Percentiles rank a stretch among this genome's conserved stretches.
These are phyloP conservation scores for Amphiduros pacificus DNA, from an alignment of 2,888 invertebrate genomes.

Conservation along the genomic window DNA sequence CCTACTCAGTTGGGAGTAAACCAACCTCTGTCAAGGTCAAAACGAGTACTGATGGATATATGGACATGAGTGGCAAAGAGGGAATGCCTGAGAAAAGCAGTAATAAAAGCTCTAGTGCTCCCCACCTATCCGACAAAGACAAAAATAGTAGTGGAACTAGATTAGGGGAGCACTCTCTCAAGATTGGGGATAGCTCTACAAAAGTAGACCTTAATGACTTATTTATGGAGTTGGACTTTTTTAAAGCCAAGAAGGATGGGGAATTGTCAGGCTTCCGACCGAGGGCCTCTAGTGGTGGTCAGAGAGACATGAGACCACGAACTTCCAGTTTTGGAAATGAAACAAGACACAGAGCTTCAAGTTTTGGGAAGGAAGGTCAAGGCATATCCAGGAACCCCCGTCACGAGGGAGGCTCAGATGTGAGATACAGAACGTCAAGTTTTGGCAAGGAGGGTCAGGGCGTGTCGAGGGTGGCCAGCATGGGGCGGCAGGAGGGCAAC, in stretches of 20 bases:
- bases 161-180: background rate
- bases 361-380: slow-evolving; percentile 8
- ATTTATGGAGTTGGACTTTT: slow-evolving; percentile 56
- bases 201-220: slow-evolving; percentile 42
- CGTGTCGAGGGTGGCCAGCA: background rate
- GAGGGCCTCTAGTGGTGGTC: slow-evolving; percentile 18
- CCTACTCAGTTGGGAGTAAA: slow-evolving; percentile 84
- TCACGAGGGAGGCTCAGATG: too few species aligned
- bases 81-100: slow-evolving; percentile 39
- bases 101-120: slow-evolving; percentile 71
- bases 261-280: slow-evolving; percentile 10
- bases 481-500: slow-evolving; percentile 2
- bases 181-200: slow-evolving; percentile 31
- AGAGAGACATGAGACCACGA: slow-evolving; percentile 1
- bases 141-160: background rate
- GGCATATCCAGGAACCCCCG: too few species aligned
- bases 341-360: slow-evolving; percentile 18
- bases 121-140: slow-evolving; percentile 62
- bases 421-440: slow-evolving; percentile 8
- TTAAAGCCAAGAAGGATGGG: slow-evolving; percentile 39
- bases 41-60: slow-evolving; percentile 26
- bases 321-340: slow-evolving; percentile 17
- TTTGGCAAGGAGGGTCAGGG: slow-evolving; percentile 12
- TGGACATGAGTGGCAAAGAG: slow-evolving; percentile 36
- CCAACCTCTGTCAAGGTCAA: slow-evolving; percentile 57